Conservation (phyloP, 1,140 invertebrate species). For the Gryon sp. region DNA sequence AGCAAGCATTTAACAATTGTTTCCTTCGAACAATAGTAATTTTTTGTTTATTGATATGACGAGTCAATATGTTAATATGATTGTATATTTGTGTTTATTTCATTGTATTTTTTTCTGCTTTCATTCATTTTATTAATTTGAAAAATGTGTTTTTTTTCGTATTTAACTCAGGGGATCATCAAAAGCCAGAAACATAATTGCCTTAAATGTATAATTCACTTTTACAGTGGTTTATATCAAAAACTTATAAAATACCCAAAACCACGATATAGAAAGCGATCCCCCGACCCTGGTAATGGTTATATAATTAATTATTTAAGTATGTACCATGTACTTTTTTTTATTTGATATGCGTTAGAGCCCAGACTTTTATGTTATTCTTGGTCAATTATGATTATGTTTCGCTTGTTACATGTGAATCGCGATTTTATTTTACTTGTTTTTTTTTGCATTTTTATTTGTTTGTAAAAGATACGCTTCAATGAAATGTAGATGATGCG, state of each 20-base stretch:
- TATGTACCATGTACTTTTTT: constrained; percentile 67
- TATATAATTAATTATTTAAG: constrained; percentile 57
- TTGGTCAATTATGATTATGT: constrained; percentile 71
- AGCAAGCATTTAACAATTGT: constrained; percentile 77
- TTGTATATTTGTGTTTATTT: constrained; percentile 51
- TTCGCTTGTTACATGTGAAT: constrained; percentile 55
- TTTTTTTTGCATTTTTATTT: constrained; percentile 31
- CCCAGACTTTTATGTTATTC: constrained; percentile 73
- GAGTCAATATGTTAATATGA: constrained; percentile 73
- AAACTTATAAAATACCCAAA: constrained; percentile 79
- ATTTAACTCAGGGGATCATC: constrained; percentile 66
- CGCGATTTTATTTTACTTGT: constrained; percentile 28
- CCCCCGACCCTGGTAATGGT: constrained; percentile 70
- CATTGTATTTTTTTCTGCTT: constrained; percentile 23
- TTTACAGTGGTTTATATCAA: constrained; percentile 76
- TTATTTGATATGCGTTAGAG: constrained; percentile 77
- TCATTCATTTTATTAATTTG: no score
- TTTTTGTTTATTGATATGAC: constrained; percentile 74
- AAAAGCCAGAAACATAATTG: constrained; percentile 68
- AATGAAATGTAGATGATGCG: constrained; percentile 44
- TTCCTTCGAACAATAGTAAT: constrained; percentile 70
- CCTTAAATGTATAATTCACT: constrained; percentile 70
- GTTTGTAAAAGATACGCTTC: constrained; percentile 44
- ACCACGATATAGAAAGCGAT: constrained; percentile 68
- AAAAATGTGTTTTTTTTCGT: no score